Conservation (phyloP, 2,797 vertebrate genomes). For the Rhynchonycteris naso region DNA sequence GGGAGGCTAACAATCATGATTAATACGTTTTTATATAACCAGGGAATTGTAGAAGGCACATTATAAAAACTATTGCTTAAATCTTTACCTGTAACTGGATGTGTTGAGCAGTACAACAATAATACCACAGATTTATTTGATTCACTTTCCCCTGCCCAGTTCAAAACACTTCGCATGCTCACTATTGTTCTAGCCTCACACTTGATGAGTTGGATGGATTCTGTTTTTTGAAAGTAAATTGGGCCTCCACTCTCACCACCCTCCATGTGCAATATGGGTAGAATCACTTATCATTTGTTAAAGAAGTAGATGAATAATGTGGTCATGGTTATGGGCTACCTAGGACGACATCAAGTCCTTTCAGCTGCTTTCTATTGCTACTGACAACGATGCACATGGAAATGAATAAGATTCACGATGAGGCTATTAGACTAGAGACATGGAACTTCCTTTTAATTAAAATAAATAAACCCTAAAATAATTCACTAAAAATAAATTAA, state of each 20-base stretch:
- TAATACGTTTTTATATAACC: slow-evolving; percentile 18
- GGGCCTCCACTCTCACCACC: background rate
- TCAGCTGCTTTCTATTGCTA: background rate
- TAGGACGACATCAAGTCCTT: background rate
- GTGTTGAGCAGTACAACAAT: background rate
- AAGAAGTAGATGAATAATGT: background rate
- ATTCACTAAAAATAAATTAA: slow-evolving; percentile 62
- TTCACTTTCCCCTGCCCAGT: background rate
- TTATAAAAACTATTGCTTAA: slow-evolving; percentile 28
- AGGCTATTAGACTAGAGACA: background rate
- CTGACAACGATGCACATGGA: background rate
- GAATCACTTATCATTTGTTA: slow-evolving; percentile 32
- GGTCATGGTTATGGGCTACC: background rate
- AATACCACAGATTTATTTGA: background rate
- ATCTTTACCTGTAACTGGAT: background rate
- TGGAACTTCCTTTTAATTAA: slow-evolving; percentile 58
- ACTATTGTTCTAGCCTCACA: background rate
- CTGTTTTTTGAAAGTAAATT: background rate
- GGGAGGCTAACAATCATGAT: background rate
- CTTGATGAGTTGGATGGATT: background rate
- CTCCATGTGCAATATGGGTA: background rate
- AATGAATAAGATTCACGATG: background rate
- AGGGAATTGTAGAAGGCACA: background rate
- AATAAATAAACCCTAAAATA: slow-evolving; percentile 59
- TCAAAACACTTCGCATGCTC: background rate